phyloP scores from a whole-genome alignment of 2,797 vertebrate genomes.

The Petrocephalus sullivani region DNA sequence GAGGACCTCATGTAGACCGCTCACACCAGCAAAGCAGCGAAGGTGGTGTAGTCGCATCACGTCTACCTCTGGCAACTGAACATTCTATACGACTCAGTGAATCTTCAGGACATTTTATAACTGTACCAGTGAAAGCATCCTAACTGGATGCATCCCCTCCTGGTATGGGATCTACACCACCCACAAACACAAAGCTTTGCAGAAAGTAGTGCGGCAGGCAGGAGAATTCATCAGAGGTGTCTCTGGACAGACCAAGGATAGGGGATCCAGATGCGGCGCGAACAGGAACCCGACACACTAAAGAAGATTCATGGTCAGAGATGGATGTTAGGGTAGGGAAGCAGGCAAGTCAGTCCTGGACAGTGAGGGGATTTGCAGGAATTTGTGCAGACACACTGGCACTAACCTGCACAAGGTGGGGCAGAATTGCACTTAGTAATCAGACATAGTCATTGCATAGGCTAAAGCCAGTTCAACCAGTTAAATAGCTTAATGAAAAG shows the following conservation, averaged over 20 bases:
- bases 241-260: background rate
- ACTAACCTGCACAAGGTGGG: background rate
- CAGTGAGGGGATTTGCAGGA: background rate
- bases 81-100: background rate
- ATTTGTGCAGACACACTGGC: background rate
- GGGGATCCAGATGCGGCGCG: too few species aligned
- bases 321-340: background rate
- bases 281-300: too few species aligned
- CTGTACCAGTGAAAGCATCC: constrained; percentile 9
- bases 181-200: constrained; percentile 19
- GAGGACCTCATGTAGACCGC: background rate
- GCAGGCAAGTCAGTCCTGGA: background rate
- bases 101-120: constrained; percentile 4
- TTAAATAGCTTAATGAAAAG: background rate
- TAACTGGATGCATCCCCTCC: constrained; percentile 10
- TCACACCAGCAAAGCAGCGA: background rate
- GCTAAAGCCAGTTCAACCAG: background rate
- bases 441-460: background rate
- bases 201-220: constrained; percentile 11
- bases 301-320: background rate
- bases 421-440: background rate
- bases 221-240: constrained; percentile 5
- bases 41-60: background rate
- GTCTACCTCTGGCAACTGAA: background rate
- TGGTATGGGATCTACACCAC: constrained; percentile 23